These are phyloP conservation scores for Peromyscus polionotus DNA, from an alignment of 2,113 vertebrate genomes.

Conservation along the genomic window DNA sequence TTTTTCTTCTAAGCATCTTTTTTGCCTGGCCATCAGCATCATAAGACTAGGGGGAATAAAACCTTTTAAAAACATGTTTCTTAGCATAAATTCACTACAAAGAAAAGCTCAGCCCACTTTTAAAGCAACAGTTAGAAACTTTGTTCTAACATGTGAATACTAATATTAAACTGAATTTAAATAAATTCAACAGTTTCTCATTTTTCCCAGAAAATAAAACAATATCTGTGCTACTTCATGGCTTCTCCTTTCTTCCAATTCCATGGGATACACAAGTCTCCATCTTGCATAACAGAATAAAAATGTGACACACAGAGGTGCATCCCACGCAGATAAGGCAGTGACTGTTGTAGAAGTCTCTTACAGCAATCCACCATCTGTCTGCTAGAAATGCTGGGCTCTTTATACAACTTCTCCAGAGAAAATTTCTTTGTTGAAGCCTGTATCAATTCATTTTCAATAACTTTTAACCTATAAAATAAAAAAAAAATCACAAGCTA, in stretches of 20 bases:
- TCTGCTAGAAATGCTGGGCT: conserved; percentile 92
- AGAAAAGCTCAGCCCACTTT: conserved; percentile 17
- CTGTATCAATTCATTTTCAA: conserved; percentile 89
- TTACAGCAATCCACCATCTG: conserved; percentile 95
- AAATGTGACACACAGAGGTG: conserved; percentile 94
- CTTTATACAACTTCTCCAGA: conserved; percentile 93
- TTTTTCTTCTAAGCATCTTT: conserved; percentile 61
- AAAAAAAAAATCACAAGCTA: background rate
- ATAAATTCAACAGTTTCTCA: conserved; percentile 79
- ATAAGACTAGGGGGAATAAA: background rate
- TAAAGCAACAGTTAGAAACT: conserved; percentile 79
- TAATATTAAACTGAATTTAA: conserved; percentile 81
- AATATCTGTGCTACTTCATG: conserved; percentile 74
- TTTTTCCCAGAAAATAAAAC: conserved; percentile 77
- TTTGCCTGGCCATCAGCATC: conserved; percentile 20
- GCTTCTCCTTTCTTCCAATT: conserved; percentile 93
- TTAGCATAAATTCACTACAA: conserved; percentile 46
- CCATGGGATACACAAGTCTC: conserved; percentile 98
- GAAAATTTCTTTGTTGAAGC: conserved; percentile 89
- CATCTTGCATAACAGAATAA: conserved; percentile 97
- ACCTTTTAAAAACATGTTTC: conserved; percentile 53
- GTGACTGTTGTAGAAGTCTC: conserved; percentile 89
- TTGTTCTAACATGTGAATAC: conserved; percentile 60
- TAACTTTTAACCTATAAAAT: conserved; percentile 89
- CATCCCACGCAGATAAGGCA: conserved; percentile 91